A percentile compares a stretch with the other conserved stretches of the same genome.
phyloP scores from a whole-genome alignment of 37 sponge, comb jelly and placozoan genomes.

The Bolinopsis microptera region DNA sequence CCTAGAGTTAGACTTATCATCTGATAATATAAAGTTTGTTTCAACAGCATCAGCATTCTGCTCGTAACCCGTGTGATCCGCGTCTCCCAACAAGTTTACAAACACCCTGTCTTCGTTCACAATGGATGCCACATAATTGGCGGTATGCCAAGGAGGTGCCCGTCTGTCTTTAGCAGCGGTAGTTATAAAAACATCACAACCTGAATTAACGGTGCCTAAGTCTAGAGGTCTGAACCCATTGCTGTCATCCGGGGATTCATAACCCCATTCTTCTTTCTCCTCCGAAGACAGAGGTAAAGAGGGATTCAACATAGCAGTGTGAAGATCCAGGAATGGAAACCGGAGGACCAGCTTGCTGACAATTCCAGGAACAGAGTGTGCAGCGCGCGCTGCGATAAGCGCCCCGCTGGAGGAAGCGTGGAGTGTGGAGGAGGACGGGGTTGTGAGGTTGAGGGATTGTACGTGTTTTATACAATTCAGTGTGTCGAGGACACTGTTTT shows the following conservation, averaged over 20 bases:
- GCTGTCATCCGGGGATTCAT: not conserved
- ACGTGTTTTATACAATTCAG: not conserved
- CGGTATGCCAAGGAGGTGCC: constrained; percentile 38
- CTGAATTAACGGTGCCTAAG: not conserved
- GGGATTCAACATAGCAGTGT: not conserved
- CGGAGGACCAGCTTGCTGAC: constrained; percentile 11
- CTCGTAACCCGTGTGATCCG: not conserved
- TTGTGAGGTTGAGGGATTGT: not conserved
- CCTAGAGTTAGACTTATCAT: not conserved
- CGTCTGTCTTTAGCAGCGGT: constrained; percentile 5
- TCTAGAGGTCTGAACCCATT: not conserved
- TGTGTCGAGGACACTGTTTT: not conserved
- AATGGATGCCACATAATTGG: constrained; percentile 4
- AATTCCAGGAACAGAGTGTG: not conserved
- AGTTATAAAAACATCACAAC: not conserved
- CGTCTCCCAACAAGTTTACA: not conserved
- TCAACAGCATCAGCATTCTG: not conserved
- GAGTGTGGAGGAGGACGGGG: constrained; percentile 6
- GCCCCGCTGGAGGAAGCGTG: constrained; percentile 3
- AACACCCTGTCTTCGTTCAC: not conserved
- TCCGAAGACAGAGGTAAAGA: not conserved
- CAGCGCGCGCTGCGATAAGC: not conserved
- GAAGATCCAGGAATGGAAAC: constrained; percentile 8
- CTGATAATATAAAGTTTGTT: not conserved
- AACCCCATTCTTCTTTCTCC: constrained; percentile 48